phyloP scores from a whole-genome alignment of 1,140 invertebrate genomes.

The Plutomurus gul region DNA sequence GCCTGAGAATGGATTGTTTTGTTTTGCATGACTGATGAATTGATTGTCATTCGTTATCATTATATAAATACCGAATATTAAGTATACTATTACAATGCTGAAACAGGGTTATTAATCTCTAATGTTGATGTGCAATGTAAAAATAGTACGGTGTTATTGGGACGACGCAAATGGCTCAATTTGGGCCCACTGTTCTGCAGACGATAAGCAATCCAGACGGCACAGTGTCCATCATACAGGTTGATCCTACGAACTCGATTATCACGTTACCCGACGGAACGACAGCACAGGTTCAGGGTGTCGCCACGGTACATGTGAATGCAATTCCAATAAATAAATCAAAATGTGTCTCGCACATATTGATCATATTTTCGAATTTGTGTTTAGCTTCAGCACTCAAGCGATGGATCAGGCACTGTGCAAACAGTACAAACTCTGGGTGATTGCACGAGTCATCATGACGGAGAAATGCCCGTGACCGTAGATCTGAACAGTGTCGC shows the following conservation, averaged over 20 bases:
- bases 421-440: conserved; percentile 71
- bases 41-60: neutral
- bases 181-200: conserved; percentile 88
- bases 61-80: neutral
- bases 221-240: conserved; percentile 92
- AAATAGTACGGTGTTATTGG: conserved; percentile 23
- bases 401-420: conserved; percentile 69
- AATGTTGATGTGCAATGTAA: too few species aligned
- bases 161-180: conserved; percentile 70
- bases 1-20: conserved; percentile 24
- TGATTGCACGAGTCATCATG: conserved; percentile 64
- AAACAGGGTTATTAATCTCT: too few species aligned
- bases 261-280: conserved; percentile 94
- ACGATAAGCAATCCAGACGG: conserved; percentile 96
- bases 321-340: neutral
- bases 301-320: conserved; percentile 83
- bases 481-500: conserved; percentile 87
- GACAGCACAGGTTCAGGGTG: conserved; percentile 88
- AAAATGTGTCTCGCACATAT: neutral
- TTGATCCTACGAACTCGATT: conserved; percentile 91
- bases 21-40: neutral
- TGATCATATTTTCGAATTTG: too few species aligned
- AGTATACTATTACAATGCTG: neutral
- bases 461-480: conserved; percentile 62
- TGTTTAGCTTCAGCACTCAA: conserved; percentile 58